phyloP scores from a whole-genome alignment of 2,888 invertebrate genomes.

The Blomia tropicalis region DNA sequence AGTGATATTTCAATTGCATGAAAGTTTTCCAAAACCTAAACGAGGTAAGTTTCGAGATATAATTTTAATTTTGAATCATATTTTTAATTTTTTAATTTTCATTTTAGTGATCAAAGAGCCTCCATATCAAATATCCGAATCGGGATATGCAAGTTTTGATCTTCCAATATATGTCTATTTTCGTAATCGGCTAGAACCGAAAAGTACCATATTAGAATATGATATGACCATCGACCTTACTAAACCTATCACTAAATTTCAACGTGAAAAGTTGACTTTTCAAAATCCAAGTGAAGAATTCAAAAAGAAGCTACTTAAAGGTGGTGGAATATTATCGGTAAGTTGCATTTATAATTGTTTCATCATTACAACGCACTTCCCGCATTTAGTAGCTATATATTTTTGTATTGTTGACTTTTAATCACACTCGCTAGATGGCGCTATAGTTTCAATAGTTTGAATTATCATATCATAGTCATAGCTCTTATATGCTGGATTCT shows the following conservation, averaged over 20 bases:
- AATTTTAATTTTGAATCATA: conserved; percentile 13
- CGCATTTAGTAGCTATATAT: too few species aligned
- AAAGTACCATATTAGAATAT: conserved; percentile 56
- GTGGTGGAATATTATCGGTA: conserved; percentile 50
- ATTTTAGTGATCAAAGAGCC: conserved; percentile 71
- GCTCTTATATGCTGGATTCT: too few species aligned
- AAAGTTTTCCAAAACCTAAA: conserved; percentile 77
- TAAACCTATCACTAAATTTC: conserved; percentile 52
- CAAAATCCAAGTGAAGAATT: conserved; percentile 75
- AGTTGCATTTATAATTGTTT: background rate
- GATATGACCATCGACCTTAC: conserved; percentile 63
- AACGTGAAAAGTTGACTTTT: conserved; percentile 68
- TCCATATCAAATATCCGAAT: conserved; percentile 72
- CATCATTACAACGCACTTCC: background rate
- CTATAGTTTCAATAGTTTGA: background rate
- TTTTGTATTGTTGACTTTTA: background rate
- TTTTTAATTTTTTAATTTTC: background rate
- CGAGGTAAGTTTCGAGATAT: conserved; percentile 47
- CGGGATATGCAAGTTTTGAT: conserved; percentile 87
- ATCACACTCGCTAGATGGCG: background rate
- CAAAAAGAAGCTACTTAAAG: conserved; percentile 64
- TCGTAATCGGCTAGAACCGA: conserved; percentile 68
- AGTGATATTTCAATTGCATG: conserved; percentile 70
- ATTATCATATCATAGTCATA: background rate
- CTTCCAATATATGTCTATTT: conserved; percentile 71